Evolutionary conservation across 2,888 invertebrate genomes (phyloP), one percentile per base, ranked within the genome.

Genomic region (Drosophila neutralis): DNA sequence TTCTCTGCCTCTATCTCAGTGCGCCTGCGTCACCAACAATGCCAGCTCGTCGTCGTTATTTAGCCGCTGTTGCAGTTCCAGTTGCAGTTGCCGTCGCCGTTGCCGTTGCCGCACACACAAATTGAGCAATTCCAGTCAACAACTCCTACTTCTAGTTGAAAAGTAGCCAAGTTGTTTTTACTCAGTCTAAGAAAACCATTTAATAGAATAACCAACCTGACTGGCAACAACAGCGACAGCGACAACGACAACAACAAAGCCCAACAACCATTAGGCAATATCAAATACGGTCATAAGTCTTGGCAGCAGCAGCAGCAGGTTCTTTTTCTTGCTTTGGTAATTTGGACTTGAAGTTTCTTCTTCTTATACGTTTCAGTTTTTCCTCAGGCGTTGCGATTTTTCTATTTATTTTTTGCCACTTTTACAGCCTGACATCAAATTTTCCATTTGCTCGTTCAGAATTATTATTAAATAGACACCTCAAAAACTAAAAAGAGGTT

Each of bases 61-160:
- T 71, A 72, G 78, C 65, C 59, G 54, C 59, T 42, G 71, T 18
- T 35, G 62, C 42, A 5, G 60, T 35, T 52, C 38, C 31, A 1
- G 71, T 48, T 40, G 27, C 13, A 8, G 60, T 40, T 31, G 57
- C 35, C 1, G 62, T 42, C 35, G 62, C 24, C 13, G 21, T 21
- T 21, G 21, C 21, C 45, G 73, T 59, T 58, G 69, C 70, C 66
- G 80, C 73, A 80, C 84, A 84, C 89, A 85, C 88, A 90, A 87
- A 87, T 87, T 87, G 90, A 90, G 90, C 87, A 87, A 90, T 87
- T 90, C 89, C 83, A 89, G 88, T 85, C 88, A 86, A 88, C 83
- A 88, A 87, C 88, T 90, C 83, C 90, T 85, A 85, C 85, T 87
- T 89, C 88, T 80, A 82, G 80, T 78, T 87, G 86, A 85, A 82